Base-by-base conservation (phyloP, 2,113 vertebrate genomes). In the Sciurus niger region DNA sequence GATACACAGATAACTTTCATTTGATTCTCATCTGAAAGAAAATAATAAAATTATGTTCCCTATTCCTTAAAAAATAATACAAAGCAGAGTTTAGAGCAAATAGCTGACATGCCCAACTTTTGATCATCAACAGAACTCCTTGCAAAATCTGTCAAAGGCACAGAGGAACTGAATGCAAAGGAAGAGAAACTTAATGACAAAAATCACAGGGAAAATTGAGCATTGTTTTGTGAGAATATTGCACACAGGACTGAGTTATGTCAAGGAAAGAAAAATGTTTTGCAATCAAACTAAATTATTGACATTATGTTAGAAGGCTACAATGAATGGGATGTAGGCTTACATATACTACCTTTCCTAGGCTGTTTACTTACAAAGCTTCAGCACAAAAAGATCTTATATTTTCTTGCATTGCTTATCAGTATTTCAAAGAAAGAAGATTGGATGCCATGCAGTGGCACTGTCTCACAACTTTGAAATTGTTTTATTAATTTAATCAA, bases 21-120 rank as follows among this genome's bases (percentile, higher is more conserved):
- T 98, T 80, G 67, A 96, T 96, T 97, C 77, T 94, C 34, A 96
- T 43, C n/a, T 93, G 89, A 95, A 76, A 96, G 84, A 97, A 24
- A 7, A 82, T 55, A 51, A 93, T 65, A 32, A 32, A 96, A 96
- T 95, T 95, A 24, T 17, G 25, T 91, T 48, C 1, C 4, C 6
- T 86, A 6, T 68, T 30, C 30, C 32, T 83, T 86, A 70, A 53
- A 43, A 67, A 93, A 76, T 63, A 25, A 55, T 46, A 91, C 67
- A 48, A 85, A 79, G 24, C 30, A 22, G 30, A 88, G 88, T 37
- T 63, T 67, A 92, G 77, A 68, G 20, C 22, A 48, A 60, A 60
- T 48, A 53, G 4, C 40, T 53, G 25, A 95, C 40, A 37, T 43
- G 20, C 22, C 1, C 25, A 84, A 14, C 6, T 53, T 90, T 79